Evolutionary conservation across 2,888 invertebrate species (phyloP).

Genomic region (Nemurella pictetii): DNA sequence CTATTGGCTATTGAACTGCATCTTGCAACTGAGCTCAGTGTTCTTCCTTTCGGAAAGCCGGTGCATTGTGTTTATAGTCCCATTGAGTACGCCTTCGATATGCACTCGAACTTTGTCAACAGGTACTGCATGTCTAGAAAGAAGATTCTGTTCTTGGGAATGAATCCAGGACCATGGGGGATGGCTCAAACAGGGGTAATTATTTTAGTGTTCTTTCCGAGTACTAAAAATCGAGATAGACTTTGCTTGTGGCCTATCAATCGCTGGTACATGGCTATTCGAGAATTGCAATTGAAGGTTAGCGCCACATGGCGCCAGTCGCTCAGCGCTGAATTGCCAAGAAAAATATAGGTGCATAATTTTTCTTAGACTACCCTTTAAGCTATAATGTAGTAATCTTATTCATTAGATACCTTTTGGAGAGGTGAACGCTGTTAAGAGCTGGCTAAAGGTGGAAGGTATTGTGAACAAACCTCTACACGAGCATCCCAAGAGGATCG

Average conservation of each 20-base stretch:
- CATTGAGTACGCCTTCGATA: conserved; percentile 77
- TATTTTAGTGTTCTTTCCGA: conserved; percentile 19
- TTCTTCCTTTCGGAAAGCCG: conserved; percentile 57
- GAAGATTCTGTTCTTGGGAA: conserved; percentile 81
- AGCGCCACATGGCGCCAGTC: too few species aligned
- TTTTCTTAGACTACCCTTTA: neutral
- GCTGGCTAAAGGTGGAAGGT: conserved; percentile 76
- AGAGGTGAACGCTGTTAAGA: conserved; percentile 73
- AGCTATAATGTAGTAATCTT: neutral
- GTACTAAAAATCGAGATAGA: too few species aligned
- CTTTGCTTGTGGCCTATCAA: too few species aligned
- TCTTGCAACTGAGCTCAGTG: conserved; percentile 55
- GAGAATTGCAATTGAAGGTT: too few species aligned
- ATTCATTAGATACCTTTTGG: conserved; percentile 82
- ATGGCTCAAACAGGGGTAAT: conserved; percentile 93
- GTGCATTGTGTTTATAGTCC: conserved; percentile 81
- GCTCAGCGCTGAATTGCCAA: too few species aligned
- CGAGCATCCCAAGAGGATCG: conserved; percentile 69
- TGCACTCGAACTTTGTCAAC: conserved; percentile 74
- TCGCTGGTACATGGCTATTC: too few species aligned
- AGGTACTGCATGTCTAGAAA: conserved; percentile 69
- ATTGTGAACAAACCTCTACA: conserved; percentile 66
- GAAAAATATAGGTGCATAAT: too few species aligned
- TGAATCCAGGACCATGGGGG: conserved; percentile 97
- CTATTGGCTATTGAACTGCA: conserved; percentile 50